Evolutionary conservation across 1,140 invertebrate genomes (phyloP), one percentile per base, ranked within the genome.

Genomic region (Brachionus plicatilis): DNA sequence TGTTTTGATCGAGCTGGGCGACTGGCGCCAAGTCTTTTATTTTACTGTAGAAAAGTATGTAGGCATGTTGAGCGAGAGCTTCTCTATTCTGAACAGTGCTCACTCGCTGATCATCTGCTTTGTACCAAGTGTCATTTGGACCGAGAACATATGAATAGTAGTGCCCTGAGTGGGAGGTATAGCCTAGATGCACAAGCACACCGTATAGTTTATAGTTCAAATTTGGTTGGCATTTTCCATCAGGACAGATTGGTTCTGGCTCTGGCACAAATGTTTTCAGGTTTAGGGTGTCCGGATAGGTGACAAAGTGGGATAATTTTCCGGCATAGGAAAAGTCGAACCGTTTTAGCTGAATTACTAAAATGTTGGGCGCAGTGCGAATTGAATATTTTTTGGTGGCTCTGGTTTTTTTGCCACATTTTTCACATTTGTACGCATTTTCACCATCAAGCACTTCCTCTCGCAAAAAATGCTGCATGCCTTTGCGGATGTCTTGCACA

Each of bases 371-470:
- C 5, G 60, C 82, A 17, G 14, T 70, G 11, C 60, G 65, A 20
- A 83, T 68, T 20, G 82, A 68, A 70, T 83, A 83, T 6, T 68
- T 68, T 83, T 83, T 83, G 8, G 60, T 70, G 29, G 82, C 82
- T n/a, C 60, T 65, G 3, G 60, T 68, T 68, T 68, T 68, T 70
- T 72, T 68, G n/a, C 17, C 41, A 41, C 82, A 90, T 88, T 87
- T 89, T 90, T 95, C 94, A 91, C 96, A 98, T 89, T 94, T 95
- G 88, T 97, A 98, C 7, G 91, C 90, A 88, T 92, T 92, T 45
- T 96, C 95, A 66, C 85, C 85, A 88, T 95, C 94, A 43, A 91
- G 86, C 24, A 88, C 87, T 86, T 91, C 90, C 14, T 89, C 88
- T 47, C 88, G 87, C 3, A 90, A 88, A 88, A 89, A 91, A 82